phyloP scores from a whole-genome alignment of 2,113 vertebrate genomes.

The Promerops cafer region DNA sequence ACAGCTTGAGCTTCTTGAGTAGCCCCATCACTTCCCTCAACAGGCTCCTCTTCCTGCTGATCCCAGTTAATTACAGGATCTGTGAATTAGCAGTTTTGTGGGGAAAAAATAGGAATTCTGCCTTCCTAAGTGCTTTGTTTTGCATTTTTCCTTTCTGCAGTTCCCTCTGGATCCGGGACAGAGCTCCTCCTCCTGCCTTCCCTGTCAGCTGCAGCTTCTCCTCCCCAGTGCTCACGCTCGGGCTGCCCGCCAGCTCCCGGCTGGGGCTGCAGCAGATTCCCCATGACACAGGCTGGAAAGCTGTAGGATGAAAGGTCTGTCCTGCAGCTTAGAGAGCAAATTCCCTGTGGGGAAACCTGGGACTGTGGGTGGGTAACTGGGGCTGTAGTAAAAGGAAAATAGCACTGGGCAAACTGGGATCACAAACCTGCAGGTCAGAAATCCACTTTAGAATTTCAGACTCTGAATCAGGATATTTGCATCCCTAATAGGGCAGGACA shows the following conservation, averaged over 20 bases:
- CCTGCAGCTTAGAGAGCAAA: not conserved
- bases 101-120: accelerated
- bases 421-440: not conserved
- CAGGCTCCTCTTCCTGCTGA: not conserved
- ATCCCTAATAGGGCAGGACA: not conserved
- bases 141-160: not conserved
- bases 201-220: not conserved
- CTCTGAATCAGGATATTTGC: not conserved
- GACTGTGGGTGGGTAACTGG: accelerated
- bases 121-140: not conserved
- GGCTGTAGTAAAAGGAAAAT: not conserved
- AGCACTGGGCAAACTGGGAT: not conserved
- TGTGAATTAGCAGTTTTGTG: not conserved
- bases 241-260: not conserved
- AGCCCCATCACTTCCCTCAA: not conserved
- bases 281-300: not conserved
- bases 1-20: not conserved
- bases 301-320: not conserved
- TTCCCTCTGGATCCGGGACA: not conserved
- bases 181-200: not conserved
- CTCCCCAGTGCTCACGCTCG: accelerated
- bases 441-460: not conserved
- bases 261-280: not conserved
- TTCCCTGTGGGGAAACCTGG: accelerated
- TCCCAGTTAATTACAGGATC: not conserved